Base-by-base conservation (phyloP, 1,140 invertebrate genomes). In the Drosophila repletoides region DNA sequence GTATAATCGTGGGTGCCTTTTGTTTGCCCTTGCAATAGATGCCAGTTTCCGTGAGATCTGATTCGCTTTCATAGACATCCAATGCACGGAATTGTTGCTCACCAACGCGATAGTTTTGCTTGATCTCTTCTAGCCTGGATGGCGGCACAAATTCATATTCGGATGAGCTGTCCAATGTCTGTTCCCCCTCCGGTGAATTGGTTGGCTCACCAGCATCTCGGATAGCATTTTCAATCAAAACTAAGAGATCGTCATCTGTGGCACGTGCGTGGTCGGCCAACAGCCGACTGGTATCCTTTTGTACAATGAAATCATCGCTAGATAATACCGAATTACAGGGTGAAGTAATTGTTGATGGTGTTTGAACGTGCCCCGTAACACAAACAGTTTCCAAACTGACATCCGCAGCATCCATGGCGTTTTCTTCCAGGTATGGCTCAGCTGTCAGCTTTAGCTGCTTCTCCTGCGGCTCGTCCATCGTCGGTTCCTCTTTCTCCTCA, bases 11-110 rank as follows among this genome's bases (percentile, higher is more conserved):
- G 2, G 80, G 48, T 21, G 38, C 3, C 38, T 66, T 88, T 2
- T 38, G 12, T 5, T 68, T 81, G 5, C 55, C 77, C 38, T 90
- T 90, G 1, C 74, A 84, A 21, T 89, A 90, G 2, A 90, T 69
- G 12, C 80, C 80, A 29, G 81, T 76, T 26, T 89, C 88, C 4
- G 74, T 76, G 31, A 89, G 73, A 72, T 90, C 88, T 3, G 88
- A 90, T 74, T 89, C 88, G 45, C 88, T 89, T 38, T 89, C 88
- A 38, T 89, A 89, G 5, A 89, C 88, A 68, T 89, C 88, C 10
- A 88, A 21, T 1, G 88, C 88, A 17, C 88, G 70, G 22, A 88
- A 89, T 12, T 89, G 72, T 46, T 72, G 74, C 10, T 81, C 69
- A 28, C 84, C 79, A 3, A 90, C 88, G 4, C 84, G 72, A 74